A percentile compares a stretch with the other conserved stretches of the same genome.
Conservation (phyloP, 1,140 invertebrate genomes). For the Drosophila suzukii region DNA sequence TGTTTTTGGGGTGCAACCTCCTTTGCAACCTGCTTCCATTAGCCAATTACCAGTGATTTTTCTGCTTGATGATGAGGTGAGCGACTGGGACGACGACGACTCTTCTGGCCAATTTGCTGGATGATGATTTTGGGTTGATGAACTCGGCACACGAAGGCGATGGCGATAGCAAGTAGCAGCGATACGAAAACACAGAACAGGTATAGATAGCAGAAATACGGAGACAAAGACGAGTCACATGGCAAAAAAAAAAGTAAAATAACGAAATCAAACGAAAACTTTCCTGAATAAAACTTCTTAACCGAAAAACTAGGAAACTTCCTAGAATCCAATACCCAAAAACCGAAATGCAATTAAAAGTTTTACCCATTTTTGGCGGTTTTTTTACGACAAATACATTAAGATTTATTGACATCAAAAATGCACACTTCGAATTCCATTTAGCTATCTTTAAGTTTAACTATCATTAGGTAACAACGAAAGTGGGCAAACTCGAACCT, state of each 20-base stretch:
- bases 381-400: constrained; percentile 71
- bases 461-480: constrained; percentile 43
- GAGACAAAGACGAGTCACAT: constrained; percentile 33
- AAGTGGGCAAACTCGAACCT: constrained; percentile 22
- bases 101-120: constrained; percentile 65
- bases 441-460: constrained; percentile 58
- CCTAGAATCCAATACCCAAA: constrained; percentile 10
- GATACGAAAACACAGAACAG: constrained; percentile 23
- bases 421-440: constrained; percentile 66
- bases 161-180: constrained; percentile 35
- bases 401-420: constrained; percentile 81
- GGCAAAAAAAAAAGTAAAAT: constrained; percentile 24
- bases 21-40: constrained; percentile 51
- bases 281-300: constrained; percentile 18
- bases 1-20: constrained; percentile 16
- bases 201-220: constrained; percentile 29
- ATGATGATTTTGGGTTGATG: constrained; percentile 57
- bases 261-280: constrained; percentile 41
- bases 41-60: constrained; percentile 77
- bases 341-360: constrained; percentile 22
- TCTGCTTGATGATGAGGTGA: constrained; percentile 71
- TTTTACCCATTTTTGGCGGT: constrained; percentile 7
- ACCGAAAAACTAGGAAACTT: constrained; percentile 2
- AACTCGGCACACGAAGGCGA: constrained; percentile 37
- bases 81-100: constrained; percentile 20